Evolutionary conservation across 1,140 invertebrate species (phyloP), one percentile per base, ranked within the genome.

Genomic region (Drosophila funebris): DNA sequence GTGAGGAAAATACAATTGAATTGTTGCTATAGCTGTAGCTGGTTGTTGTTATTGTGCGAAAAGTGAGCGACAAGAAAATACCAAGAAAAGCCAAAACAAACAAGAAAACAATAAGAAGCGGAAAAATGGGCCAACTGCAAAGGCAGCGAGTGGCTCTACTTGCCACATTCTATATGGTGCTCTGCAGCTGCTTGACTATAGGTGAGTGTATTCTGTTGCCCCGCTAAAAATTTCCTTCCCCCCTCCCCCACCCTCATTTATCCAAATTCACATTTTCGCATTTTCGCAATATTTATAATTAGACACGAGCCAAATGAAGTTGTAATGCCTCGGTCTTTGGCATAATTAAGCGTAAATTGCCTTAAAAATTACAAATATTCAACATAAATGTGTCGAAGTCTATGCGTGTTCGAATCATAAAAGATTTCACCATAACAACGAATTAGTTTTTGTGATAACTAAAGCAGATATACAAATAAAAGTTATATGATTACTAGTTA

Each of bases 211-310:
- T 27, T 6, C 44, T 6, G 1, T 36, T n/a, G 4, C n/a, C 9
- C 33, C 9, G 13, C 31, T 33, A 9, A 2, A 33, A 11, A 13
- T 36, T 11, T 3, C 27, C 14, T 44, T 58, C 20, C 22, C 24
- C n/a, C 18, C 33, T 24, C 29, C 5, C 29, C 7, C 4, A 7
- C 8, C 2, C 33, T 1, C n/a, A 33, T 33, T 36, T 36, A 5
- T 27, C 24, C 24, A 6, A 27, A 27, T 4, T 0, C 4, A 5
- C 57, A 46, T 37, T 57, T 69, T 62, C 14, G 31, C 48, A 54
- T 73, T 67, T n/a, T n/a, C n/a, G n/a, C n/a, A n/a, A n/a, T n/a
- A n/a, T n/a, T 44, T 82, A 87, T 87, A 82, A 82, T 87, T 81
- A 81, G 70, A 75, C 68, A 70, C 70, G 68, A 57, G 31, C 29